Conservation (phyloP, 2,797 vertebrate genomes). For the Gymnothorax reevesii region DNA sequence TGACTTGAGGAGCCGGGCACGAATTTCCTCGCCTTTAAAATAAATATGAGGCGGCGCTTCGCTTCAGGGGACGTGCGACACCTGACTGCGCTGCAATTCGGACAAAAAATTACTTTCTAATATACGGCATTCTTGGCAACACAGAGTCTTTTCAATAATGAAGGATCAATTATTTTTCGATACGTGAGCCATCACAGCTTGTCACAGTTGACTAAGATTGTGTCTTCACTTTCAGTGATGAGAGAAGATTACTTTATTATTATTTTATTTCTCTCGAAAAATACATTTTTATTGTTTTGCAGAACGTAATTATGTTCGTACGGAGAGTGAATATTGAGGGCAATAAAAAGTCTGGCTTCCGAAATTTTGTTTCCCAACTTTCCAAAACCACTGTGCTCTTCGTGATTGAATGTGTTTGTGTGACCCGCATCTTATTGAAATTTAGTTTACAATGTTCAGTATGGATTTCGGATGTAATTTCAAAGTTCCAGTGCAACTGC, state of each 20-base stretch:
- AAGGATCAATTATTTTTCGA: background rate
- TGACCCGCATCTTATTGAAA: background rate
- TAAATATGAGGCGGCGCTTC: background rate
- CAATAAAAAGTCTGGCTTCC: background rate
- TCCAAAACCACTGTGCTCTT: background rate
- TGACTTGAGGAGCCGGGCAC: too few relatives aligned
- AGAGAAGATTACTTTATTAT: slow-evolving; percentile 1
- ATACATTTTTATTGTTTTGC: background rate
- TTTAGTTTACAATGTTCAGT: slow-evolving; percentile 2
- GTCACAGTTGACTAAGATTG: background rate
- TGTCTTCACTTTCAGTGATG: background rate
- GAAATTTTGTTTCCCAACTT: background rate
- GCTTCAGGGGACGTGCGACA: background rate
- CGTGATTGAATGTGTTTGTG: background rate
- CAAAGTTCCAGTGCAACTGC: background rate
- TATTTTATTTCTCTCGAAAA: background rate
- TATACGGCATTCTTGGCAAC: background rate
- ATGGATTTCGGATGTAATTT: background rate
- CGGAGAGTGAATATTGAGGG: background rate
- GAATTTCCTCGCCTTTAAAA: background rate
- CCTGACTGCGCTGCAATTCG: background rate
- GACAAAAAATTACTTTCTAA: background rate
- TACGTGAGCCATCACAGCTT: background rate
- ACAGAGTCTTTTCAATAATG: background rate
- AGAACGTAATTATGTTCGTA: background rate